Percentiles rank a stretch among this genome's conserved stretches.
These are phyloP conservation scores for Pharmacophagus antenor DNA, from an alignment of 2,888 invertebrate genomes.

Conservation along the genomic window DNA sequence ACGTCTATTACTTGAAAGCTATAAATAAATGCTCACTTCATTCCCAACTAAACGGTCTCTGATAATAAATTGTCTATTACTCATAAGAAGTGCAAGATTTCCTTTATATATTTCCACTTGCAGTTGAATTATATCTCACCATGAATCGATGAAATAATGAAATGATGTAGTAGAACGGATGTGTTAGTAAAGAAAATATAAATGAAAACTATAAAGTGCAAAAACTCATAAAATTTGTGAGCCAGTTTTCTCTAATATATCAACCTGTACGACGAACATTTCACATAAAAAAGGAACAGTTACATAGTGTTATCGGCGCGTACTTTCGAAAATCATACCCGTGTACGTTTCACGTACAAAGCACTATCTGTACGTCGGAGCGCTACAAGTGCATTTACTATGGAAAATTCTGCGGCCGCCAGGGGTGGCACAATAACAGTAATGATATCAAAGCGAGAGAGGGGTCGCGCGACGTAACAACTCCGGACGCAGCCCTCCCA, in stretches of 20 bases:
- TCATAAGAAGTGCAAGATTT: too few species aligned
- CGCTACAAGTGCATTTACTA: constrained; percentile 48
- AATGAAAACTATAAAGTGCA: too few species aligned
- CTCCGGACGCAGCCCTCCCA: constrained; percentile 40
- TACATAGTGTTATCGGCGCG: neutral
- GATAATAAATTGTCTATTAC: too few species aligned
- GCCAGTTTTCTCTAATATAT: neutral
- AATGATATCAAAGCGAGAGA: constrained; percentile 65
- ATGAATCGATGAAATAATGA: too few species aligned
- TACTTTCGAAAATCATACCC: constrained; percentile 20
- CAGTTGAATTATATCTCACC: too few species aligned
- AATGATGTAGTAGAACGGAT: too few species aligned
- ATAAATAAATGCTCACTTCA: too few species aligned
- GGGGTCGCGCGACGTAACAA: constrained; percentile 48
- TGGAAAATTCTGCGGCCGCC: constrained; percentile 44
- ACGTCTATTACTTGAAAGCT: too few species aligned
- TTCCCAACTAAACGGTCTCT: too few species aligned
- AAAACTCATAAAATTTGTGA: neutral
- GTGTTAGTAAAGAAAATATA: too few species aligned
- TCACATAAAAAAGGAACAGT: neutral
- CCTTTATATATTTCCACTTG: too few species aligned
- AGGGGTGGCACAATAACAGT: constrained; percentile 63
- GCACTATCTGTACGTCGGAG: constrained; percentile 32
- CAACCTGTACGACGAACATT: neutral
- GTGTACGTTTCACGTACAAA: constrained; percentile 23